Evolutionary conservation across 2,888 invertebrate genomes (phyloP), one percentile per base, ranked within the genome.

Genomic region (Buathra laborator): DNA sequence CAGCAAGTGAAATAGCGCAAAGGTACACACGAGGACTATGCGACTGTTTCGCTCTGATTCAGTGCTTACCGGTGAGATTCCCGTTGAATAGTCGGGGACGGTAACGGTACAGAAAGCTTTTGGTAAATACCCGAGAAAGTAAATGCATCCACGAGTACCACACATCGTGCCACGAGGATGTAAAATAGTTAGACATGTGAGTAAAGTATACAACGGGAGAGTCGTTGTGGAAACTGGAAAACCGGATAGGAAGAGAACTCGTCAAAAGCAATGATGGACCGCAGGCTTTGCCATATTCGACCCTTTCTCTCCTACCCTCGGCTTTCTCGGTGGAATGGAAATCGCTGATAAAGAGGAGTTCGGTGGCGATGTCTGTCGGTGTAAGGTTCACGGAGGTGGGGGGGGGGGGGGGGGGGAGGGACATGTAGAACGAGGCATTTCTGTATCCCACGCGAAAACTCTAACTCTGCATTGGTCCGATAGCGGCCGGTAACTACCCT

Each of bases 311-410:
- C 37, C 14, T 14, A 19, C n/a, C 19, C 29, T 48, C 48, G 19
- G 32, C 32, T 53, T 32, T 59, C 59, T 74, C 56, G 44, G 14
- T 43, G 56, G 67, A 51, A 68, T 74, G 80, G 64, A 48, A 81
- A 81, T 81, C 32, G 68, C 62, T 81, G 81, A 81, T 75, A 81
- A 75, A 51, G 29, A 64, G 56, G 66, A 24, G 14, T 32, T 24
- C 44, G 78, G 37, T 14, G 37, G 37, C 37, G 5, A 56, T 56
- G 53, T 72, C 16, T 59, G 64, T 46, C n/a, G 19, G 75, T 66
- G 70, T 46, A 19, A 53, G 10, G 66, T 51, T 12, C 37, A 24
- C 2, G 48, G 3, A 14, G 24, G 29, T 12, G 6, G 62, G 51
- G 12, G 59, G 51, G 46, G 46, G 29, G 19, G 6, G 62, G 51